These are phyloP conservation scores for Bruchidius siliquastri DNA, from an alignment of 2,888 invertebrate species.

Conservation along the genomic window DNA sequence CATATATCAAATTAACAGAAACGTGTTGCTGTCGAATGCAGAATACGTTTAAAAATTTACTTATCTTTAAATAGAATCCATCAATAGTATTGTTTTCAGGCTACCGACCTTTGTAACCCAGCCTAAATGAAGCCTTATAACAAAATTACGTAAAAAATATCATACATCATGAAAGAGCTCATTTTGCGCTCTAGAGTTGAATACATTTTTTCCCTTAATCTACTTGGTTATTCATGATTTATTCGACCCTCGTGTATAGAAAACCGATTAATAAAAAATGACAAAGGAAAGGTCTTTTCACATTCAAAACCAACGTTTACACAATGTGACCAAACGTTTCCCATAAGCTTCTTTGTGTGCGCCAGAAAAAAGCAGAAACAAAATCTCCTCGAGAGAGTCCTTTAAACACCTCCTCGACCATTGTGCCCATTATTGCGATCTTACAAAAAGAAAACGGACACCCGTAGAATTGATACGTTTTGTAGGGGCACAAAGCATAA, in stretches of 20 bases:
- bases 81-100: no score
- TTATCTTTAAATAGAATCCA: no score
- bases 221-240: neutral
- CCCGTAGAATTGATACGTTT: constrained; percentile 34
- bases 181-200: neutral
- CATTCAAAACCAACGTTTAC: neutral
- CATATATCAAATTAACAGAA: no score
- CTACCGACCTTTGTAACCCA: no score
- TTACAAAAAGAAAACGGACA: neutral
- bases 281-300: neutral
- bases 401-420: neutral
- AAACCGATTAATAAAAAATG: neutral
- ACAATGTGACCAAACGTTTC: neutral
- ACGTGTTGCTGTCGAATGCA: no score
- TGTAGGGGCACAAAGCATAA: constrained; percentile 33
- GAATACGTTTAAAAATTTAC: no score
- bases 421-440: neutral
- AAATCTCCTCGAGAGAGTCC: neutral
- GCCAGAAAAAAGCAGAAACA: neutral
- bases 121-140: no score
- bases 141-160: no score
- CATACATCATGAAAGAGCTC: neutral
- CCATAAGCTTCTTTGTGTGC: neutral
- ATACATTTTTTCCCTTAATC: neutral
- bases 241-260: neutral